Percentiles rank a stretch among this genome's conserved stretches.
Evolutionary conservation across 2,888 invertebrate species (phyloP).

Genomic region (Drosophila hamatofila): DNA sequence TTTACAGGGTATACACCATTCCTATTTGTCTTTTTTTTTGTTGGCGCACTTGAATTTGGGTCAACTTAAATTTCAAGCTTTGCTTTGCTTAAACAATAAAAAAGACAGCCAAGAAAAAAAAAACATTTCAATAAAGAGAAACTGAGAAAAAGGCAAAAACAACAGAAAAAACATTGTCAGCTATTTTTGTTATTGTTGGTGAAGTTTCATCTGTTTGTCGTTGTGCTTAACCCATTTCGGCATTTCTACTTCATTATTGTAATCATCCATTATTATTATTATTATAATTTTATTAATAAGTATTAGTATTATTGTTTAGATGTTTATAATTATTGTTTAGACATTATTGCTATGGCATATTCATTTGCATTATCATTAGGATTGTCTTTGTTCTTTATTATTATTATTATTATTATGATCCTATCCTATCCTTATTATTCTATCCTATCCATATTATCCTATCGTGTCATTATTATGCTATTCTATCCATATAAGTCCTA

Average conservation of each 20-base stretch:
- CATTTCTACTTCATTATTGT: slow-evolving; percentile 1
- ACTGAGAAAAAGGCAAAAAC: slow-evolving; percentile 18
- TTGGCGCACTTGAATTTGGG: slow-evolving; percentile 63
- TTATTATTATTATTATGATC: too few relatives aligned
- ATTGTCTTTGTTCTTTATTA: too few relatives aligned
- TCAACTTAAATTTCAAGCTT: slow-evolving; percentile 74
- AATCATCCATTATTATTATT: neutral
- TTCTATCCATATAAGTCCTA: too few relatives aligned
- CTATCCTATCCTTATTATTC: too few relatives aligned
- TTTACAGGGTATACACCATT: slow-evolving; percentile 31
- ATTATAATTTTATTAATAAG: neutral
- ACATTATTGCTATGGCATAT: too few relatives aligned
- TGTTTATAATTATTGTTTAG: neutral
- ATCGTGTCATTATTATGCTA: too few relatives aligned
- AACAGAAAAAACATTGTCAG: slow-evolving; percentile 52
- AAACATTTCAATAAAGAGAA: slow-evolving; percentile 20
- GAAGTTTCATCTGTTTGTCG: slow-evolving; percentile 39
- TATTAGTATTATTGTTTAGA: neutral
- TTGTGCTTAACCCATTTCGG: slow-evolving; percentile 35
- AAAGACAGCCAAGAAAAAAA: slow-evolving; percentile 7
- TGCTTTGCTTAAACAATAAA: slow-evolving; percentile 60
- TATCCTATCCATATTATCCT: too few relatives aligned
- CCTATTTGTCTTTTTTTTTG: slow-evolving; percentile 11
- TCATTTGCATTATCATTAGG: neutral
- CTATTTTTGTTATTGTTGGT: slow-evolving; percentile 28